These are phyloP conservation scores for Anhinga rufa DNA, from an alignment of 2,113 vertebrate species.

Conservation along the genomic window DNA sequence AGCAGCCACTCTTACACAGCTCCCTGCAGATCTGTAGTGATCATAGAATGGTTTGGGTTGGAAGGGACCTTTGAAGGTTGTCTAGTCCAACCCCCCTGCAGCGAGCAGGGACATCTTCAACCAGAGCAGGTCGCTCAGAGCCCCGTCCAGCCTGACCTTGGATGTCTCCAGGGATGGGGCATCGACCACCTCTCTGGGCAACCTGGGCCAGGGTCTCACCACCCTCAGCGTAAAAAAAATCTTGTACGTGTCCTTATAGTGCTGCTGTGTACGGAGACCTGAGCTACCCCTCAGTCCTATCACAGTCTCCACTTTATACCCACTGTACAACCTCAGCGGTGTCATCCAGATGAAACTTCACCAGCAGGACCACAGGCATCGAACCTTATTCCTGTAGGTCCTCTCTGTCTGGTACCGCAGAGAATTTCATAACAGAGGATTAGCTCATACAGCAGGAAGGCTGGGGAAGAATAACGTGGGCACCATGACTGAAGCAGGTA, in stretches of 20 bases:
- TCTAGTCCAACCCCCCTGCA: background rate
- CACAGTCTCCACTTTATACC: background rate
- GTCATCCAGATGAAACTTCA: background rate
- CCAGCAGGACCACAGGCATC: background rate
- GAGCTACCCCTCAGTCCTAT: background rate
- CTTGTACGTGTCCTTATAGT: background rate
- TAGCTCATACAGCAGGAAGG: background rate
- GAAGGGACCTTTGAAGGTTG: background rate
- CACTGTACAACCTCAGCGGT: background rate
- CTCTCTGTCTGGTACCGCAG: background rate
- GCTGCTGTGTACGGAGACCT: background rate
- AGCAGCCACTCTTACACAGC: background rate
- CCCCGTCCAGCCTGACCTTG: background rate
- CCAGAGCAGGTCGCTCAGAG: background rate
- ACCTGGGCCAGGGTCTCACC: background rate
- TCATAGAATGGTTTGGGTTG: background rate
- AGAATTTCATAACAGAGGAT: background rate
- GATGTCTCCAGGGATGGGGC: background rate
- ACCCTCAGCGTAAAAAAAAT: background rate
- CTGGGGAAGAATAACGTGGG: background rate
- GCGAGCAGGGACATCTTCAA: background rate
- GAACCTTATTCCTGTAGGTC: background rate
- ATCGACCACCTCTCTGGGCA: background rate
- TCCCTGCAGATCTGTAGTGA: background rate
- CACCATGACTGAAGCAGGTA: background rate